Percentiles rank a stretch among this genome's conserved stretches.
Evolutionary conservation across 1,140 invertebrate genomes (phyloP).

Genomic region (Micrasema minimum): DNA sequence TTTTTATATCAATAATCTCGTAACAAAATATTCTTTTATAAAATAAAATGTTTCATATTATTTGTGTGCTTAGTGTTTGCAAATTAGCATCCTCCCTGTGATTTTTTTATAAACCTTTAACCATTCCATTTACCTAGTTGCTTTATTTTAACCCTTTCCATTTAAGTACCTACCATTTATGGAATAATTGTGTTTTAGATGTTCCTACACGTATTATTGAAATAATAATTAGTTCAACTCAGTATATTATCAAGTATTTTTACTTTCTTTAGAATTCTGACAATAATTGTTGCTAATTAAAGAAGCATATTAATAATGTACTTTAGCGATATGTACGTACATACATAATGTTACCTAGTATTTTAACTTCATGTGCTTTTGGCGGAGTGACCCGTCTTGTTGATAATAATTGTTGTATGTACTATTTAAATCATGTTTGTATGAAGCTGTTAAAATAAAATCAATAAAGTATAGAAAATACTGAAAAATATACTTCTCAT

Average conservation of each 20-base stretch:
- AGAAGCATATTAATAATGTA: too few relatives aligned
- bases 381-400: too few relatives aligned
- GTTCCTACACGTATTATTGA: background rate
- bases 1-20: background rate
- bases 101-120: slow-evolving; percentile 17
- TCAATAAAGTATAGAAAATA: too few relatives aligned
- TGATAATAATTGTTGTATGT: too few relatives aligned
- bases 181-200: background rate
- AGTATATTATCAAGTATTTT: background rate
- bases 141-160: background rate
- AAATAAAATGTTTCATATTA: background rate
- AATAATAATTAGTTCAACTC: background rate
- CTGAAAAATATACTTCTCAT: too few relatives aligned
- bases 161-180: slow-evolving; percentile 1
- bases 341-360: too few relatives aligned
- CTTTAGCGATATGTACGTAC: too few relatives aligned
- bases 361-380: too few relatives aligned
- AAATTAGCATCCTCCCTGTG: background rate
- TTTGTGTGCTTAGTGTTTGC: background rate
- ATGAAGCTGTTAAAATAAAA: background rate
- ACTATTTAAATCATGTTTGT: background rate
- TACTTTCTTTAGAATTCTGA: background rate
- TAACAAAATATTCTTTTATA: background rate
- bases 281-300: background rate
- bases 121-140: slow-evolving; percentile 22